Percentiles rank a stretch among this genome's conserved stretches.
phyloP scores from a whole-genome alignment of 2,113 vertebrate genomes.

The Leucoraja erinaceus region DNA sequence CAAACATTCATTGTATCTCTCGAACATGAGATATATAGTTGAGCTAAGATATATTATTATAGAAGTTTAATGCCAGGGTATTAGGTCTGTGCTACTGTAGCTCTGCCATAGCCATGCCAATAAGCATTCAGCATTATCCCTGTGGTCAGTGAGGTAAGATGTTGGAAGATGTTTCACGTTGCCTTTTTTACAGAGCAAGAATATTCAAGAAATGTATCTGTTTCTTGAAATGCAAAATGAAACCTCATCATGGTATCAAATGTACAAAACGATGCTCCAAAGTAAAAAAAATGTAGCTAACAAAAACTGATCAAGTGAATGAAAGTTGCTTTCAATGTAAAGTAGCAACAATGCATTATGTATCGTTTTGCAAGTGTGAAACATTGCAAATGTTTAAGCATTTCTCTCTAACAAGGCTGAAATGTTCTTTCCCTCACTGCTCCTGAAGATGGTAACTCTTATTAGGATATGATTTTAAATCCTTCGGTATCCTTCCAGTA shows the following conservation, averaged over 20 bases:
- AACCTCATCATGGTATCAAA: not conserved
- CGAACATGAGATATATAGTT: not conserved
- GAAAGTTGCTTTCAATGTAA: not conserved
- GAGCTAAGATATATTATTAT: not conserved
- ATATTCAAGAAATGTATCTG: not conserved
- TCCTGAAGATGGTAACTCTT: not conserved
- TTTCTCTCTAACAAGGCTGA: not conserved
- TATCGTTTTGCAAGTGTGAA: not conserved
- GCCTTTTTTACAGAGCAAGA: not conserved
- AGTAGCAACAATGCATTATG: not conserved
- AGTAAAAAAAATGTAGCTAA: not conserved
- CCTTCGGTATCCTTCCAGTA: not conserved
- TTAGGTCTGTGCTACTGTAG: not conserved
- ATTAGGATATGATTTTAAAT: not conserved
- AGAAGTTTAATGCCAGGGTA: not conserved
- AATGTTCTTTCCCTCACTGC: not conserved
- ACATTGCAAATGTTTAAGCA: slow-evolving; percentile 5
- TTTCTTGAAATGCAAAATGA: not conserved
- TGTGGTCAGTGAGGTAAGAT: not conserved
- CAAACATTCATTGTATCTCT: not conserved
- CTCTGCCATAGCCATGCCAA: not conserved
- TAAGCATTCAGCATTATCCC: not conserved
- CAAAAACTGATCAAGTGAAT: not conserved
- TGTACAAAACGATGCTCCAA: not conserved
- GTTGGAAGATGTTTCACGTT: not conserved